Base-by-base conservation (phyloP, 1,140 invertebrate species). In the Drosophila tristis region DNA sequence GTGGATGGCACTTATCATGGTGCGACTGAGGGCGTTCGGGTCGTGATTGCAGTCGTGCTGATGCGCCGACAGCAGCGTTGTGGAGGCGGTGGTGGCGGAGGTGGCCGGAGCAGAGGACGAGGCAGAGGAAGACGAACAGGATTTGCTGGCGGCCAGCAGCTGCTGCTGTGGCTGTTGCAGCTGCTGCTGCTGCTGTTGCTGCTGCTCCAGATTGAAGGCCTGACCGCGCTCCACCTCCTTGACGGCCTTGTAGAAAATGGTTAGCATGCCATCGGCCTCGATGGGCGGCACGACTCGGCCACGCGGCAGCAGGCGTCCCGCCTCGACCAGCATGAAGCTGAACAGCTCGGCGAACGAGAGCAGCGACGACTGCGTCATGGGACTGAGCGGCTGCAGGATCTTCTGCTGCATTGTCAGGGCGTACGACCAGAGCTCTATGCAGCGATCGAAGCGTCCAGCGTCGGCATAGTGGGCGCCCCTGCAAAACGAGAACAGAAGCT, bases 361-460 rank as follows among this genome's bases (percentile, higher is more conserved):
- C 23, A 99, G 94, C 63, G 96, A 97, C 87, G 96, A 97, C 92
- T 98, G 97, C 11, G 98, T 99, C 95, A 98, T 97, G 4, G 97
- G 96, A 92, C 97, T 98, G 7, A 99, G 93, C n/a, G 97, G 96
- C 78, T 98, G 97, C 55, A 98, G 93, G 93, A 98, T 97, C 65
- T 95, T 95, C 91, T 98, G 97, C 93, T 99, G 98, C 96, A 98
- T 98, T 91, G 98, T 97, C 8, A 99, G 93, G n/a, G 98, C 98
- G 92, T 99, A 98, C 92, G 97, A 97, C 98, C 98, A 99, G 31
- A 99, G 93, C 81, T 96, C 95, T 64, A 98, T 97, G 92, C 98
- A 99, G 55, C 97, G 94, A 74, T 95, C 94, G 93, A 98, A 99
- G 90, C 98, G 96, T 8, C 98, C 98, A 62, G 97, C 96, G 92